Evolutionary conservation across 64 coral and sea anemone genomes (phyloP), one percentile per base, ranked within the genome.

Genomic region (Anthopleura sola): DNA sequence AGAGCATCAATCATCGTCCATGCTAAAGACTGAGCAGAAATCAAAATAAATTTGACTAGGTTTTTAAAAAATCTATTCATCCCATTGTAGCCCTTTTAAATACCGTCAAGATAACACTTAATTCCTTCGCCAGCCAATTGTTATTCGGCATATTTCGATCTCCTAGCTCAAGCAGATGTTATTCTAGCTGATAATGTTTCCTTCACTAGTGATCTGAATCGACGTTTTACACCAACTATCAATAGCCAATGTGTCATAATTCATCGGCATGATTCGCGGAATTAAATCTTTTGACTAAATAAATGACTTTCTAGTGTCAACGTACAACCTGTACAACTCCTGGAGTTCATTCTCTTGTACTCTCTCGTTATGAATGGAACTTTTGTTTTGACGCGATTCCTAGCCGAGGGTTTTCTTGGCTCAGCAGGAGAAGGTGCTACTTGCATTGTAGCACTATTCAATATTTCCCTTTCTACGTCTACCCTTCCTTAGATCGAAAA

Each of bases 61-160:
- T 31, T n/a, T 28, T 71, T 71, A 14, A n/a, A 33, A 71, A 71
- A 32, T 15, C 66, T 71, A 33, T 71, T 71, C 31, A 71, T 32
- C 31, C 28, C 29, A 36, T 71, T 71, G n/a, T 26, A 71, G n/a
- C 28, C 31, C 28, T 71, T 16, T 71, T 71, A 71, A 71, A 71
- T 71, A 14, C 66, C 66, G 66, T 34, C 66, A 71, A 71, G 66
- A 71, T 71, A 71, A 71, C 66, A 71, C 66, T 62, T 62, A 62
- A 62, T 32, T 71, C 28, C 28, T 32, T 31, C 29, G 16, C 29
- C 66, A 16, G 66, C 26, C 29, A 71, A 71, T 71, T 33, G 24
- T 62, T 18, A 31, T 34, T 71, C 29, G 9, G 66, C 66, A 32
- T 71, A 33, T 71, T 71, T 71, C 66, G 66, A 71, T 32, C 15